phyloP scores from a whole-genome alignment of 2,797 vertebrate species.

The Perodicticus potto region DNA sequence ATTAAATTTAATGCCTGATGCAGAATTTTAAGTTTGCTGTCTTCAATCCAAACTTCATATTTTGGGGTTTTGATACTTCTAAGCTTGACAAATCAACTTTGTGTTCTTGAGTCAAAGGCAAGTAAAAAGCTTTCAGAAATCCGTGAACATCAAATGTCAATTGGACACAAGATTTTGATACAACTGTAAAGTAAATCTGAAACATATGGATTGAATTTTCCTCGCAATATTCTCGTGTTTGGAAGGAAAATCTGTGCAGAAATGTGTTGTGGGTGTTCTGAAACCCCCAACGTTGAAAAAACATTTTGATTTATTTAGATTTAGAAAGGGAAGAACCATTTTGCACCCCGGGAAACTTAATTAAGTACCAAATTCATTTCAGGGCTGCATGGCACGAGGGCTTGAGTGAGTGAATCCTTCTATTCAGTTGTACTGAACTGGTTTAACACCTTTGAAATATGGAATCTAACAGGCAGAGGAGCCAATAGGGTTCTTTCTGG shows the following conservation, averaged over 20 bases:
- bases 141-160: constrained; percentile 81
- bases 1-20: constrained; percentile 78
- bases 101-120: constrained; percentile 82
- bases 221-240: constrained; percentile 74
- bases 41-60: constrained; percentile 77
- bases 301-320: constrained; percentile 81
- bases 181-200: constrained; percentile 78
- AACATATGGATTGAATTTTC: constrained; percentile 83
- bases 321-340: constrained; percentile 78
- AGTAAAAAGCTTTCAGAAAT: constrained; percentile 81
- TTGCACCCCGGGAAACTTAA: constrained; percentile 73
- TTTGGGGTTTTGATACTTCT: constrained; percentile 73
- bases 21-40: constrained; percentile 73
- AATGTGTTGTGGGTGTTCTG: constrained; percentile 76
- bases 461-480: constrained; percentile 13
- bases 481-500: constrained; percentile 4
- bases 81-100: constrained; percentile 84
- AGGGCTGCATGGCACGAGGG: background rate
- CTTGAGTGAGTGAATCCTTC: background rate
- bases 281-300: constrained; percentile 78
- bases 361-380: constrained; percentile 63
- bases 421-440: background rate
- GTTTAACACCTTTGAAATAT: background rate
- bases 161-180: constrained; percentile 80
- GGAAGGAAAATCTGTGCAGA: constrained; percentile 78